Evolutionary conservation across 1,140 invertebrate species (phyloP).

Genomic region (Sarcophaga peregrina): DNA sequence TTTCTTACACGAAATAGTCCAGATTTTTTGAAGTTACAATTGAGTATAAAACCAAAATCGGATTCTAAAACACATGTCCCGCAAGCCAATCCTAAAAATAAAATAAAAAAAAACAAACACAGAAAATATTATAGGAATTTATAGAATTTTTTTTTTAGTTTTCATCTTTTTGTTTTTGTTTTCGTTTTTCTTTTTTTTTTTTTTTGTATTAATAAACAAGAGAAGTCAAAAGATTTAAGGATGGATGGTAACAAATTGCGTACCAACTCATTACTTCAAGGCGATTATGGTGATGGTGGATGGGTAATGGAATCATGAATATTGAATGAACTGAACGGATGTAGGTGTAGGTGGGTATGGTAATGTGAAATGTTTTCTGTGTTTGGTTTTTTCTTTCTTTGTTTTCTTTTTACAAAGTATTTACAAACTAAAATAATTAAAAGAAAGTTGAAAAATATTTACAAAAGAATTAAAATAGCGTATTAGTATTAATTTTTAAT

Average conservation of each 20-base stretch:
- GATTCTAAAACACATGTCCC: slow-evolving; percentile 86
- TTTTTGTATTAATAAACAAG: neutral
- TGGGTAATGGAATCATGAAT: too few relatives aligned
- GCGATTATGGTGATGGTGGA: too few relatives aligned
- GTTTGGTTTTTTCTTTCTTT: slow-evolving; percentile 5
- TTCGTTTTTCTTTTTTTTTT: neutral
- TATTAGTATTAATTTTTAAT: too few relatives aligned
- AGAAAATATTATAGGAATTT: slow-evolving; percentile 51
- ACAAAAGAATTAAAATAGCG: too few relatives aligned
- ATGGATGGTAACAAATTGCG: too few relatives aligned
- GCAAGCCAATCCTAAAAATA: slow-evolving; percentile 70
- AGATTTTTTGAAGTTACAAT: slow-evolving; percentile 91
- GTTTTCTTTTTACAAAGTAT: neutral
- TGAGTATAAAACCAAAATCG: slow-evolving; percentile 86
- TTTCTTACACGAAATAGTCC: slow-evolving; percentile 88
- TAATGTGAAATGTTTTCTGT: neutral
- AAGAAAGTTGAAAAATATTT: neutral
- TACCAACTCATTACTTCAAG: too few relatives aligned
- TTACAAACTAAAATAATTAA: neutral
- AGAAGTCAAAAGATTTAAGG: neutral
- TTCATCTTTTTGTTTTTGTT: neutral
- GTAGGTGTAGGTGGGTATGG: too few relatives aligned
- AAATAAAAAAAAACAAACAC: slow-evolving; percentile 53
- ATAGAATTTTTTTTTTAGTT: slow-evolving; percentile 12
- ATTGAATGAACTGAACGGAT: too few relatives aligned